Evolutionary conservation across 2,797 vertebrate genomes (phyloP).

Genomic region (Anabas testudineus): DNA sequence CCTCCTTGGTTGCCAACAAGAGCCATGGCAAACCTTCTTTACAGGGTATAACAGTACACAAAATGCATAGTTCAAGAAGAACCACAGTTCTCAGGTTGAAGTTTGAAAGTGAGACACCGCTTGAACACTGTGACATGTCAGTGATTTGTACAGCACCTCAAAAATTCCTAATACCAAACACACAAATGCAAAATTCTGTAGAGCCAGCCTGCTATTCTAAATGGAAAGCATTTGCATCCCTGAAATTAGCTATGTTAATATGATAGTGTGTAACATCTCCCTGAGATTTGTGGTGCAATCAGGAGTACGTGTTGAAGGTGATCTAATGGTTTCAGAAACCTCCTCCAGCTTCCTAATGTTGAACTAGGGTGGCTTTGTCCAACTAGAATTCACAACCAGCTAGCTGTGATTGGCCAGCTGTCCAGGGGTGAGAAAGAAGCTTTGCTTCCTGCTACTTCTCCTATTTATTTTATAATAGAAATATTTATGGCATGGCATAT

Average conservation of each 20-base stretch:
- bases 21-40: slow-evolving; percentile 26
- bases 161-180: not conserved
- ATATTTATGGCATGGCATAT: not conserved
- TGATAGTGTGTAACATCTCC: not conserved
- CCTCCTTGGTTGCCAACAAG: slow-evolving; percentile 19
- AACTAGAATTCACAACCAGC: not conserved
- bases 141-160: not conserved
- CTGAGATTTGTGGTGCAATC: not conserved
- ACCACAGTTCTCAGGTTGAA: not conserved
- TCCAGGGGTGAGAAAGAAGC: no score
- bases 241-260: not conserved
- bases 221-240: not conserved
- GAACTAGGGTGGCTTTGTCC: not conserved
- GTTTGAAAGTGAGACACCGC: not conserved
- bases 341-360: not conserved
- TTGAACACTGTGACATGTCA: not conserved
- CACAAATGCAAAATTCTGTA: not conserved
- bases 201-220: not conserved
- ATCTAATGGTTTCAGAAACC: not conserved
- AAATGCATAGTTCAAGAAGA: slow-evolving; percentile 1
- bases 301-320: not conserved
- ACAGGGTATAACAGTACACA: slow-evolving; percentile 16
- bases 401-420: not conserved
- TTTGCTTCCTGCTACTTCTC: no score
- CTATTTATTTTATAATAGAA: not conserved